These are phyloP conservation scores for Anastatus disparis DNA, from an alignment of 1,140 invertebrate species.

Conservation along the genomic window DNA sequence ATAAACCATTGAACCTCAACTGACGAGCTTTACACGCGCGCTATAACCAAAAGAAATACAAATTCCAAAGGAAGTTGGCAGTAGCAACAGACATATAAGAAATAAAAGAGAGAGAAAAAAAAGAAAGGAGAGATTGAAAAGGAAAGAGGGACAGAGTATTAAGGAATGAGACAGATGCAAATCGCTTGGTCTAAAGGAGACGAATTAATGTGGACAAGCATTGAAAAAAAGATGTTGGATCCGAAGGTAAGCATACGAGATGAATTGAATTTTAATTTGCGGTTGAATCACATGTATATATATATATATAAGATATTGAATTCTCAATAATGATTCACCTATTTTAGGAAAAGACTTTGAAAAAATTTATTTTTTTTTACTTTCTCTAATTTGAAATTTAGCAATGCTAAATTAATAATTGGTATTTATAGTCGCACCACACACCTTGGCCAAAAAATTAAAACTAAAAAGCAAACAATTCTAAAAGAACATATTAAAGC, in stretches of 20 bases:
- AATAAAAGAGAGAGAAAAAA: conserved; percentile 41
- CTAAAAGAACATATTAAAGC: too few relatives aligned
- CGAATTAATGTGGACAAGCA: not conserved
- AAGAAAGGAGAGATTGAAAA: conserved; percentile 4
- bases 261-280: conserved; percentile 14
- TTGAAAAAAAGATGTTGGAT: not conserved
- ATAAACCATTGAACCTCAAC: conserved; percentile 57
- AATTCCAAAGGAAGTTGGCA: conserved; percentile 47
- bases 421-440: too few relatives aligned
- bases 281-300: too few relatives aligned
- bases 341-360: too few relatives aligned
- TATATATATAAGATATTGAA: too few relatives aligned
- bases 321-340: too few relatives aligned
- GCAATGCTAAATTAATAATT: too few relatives aligned
- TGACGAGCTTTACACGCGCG: conserved; percentile 52
- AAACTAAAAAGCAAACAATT: too few relatives aligned
- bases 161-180: conserved; percentile 31
- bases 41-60: conserved; percentile 38
- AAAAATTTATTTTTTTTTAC: too few relatives aligned
- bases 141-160: not conserved
- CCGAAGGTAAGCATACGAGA: not conserved
- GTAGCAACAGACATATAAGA: too few relatives aligned
- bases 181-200: conserved; percentile 15
- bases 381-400: too few relatives aligned
- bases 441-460: too few relatives aligned